phyloP scores from a whole-genome alignment of 2,113 vertebrate species.

The Pterophyllum scalare region DNA sequence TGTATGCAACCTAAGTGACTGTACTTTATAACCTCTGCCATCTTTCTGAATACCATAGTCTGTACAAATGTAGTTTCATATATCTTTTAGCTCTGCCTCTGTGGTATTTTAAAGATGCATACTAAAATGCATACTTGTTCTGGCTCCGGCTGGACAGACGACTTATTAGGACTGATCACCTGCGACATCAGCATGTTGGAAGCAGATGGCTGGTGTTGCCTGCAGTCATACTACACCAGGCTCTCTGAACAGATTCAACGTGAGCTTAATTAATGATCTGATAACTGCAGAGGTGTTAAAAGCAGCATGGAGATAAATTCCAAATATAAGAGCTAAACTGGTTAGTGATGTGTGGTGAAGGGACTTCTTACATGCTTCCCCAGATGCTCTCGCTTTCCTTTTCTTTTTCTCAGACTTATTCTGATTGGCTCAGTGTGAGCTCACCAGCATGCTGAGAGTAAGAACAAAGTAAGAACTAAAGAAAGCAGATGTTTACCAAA shows the following conservation, averaged over 20 bases:
- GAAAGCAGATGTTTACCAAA: slow-evolving; percentile 50
- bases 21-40: background rate
- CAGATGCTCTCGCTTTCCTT: background rate
- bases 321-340: slow-evolving; percentile 38
- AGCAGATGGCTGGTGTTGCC: slow-evolving; percentile 48
- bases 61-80: too few relatives aligned
- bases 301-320: slow-evolving; percentile 29
- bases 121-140: slow-evolving; percentile 12
- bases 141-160: background rate
- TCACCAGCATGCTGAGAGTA: background rate
- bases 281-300: slow-evolving; percentile 59
- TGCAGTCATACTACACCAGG: slow-evolving; percentile 24
- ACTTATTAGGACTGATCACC: slow-evolving; percentile 38
- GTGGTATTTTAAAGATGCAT: background rate
- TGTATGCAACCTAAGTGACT: background rate
- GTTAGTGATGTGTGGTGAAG: slow-evolving; percentile 31
- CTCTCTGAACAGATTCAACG: slow-evolving; percentile 51
- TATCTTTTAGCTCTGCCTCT: background rate
- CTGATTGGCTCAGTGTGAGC: slow-evolving; percentile 23
- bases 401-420: background rate
- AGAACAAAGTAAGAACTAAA: slow-evolving; percentile 31
- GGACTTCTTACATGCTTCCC: slow-evolving; percentile 31
- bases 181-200: slow-evolving; percentile 40
- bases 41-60: too few relatives aligned
- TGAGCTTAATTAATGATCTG: slow-evolving; percentile 69